A percentile compares a stretch with the other conserved stretches of the same genome.
Evolutionary conservation across 2,888 invertebrate species (phyloP).

Genomic region (Archips crataeganus): DNA sequence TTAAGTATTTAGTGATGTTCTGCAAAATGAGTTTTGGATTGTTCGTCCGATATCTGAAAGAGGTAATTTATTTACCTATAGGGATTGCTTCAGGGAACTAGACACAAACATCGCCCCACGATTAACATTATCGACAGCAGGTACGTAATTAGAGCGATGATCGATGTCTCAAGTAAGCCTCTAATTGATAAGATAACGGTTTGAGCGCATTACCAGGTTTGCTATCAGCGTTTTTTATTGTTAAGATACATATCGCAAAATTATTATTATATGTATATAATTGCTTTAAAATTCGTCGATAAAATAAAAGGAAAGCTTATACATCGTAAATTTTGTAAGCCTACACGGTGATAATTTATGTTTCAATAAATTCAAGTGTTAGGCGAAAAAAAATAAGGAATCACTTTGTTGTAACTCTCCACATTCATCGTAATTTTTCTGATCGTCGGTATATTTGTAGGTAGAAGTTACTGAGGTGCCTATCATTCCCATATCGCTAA

Average conservation of each 20-base stretch:
- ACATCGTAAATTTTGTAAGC: slow-evolving; percentile 2
- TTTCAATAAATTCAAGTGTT: no score
- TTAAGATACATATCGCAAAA: slow-evolving; percentile 41
- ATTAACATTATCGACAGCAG: slow-evolving; percentile 39
- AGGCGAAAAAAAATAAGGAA: no score
- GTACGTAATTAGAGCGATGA: slow-evolving; percentile 43
- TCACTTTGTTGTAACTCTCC: no score
- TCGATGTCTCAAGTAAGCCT: slow-evolving; percentile 43
- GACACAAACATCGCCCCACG: slow-evolving; percentile 10
- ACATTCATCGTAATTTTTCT: no score
- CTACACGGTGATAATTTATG: background rate
- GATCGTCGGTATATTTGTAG: no score
- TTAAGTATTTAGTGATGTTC: no score
- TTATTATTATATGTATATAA: slow-evolving; percentile 33
- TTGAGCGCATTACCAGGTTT: slow-evolving; percentile 39
- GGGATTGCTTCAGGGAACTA: background rate
- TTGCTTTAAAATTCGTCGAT: slow-evolving; percentile 13
- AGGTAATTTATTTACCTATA: background rate
- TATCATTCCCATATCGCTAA: no score
- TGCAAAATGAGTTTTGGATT: no score
- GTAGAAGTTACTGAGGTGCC: no score
- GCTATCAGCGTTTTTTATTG: slow-evolving; percentile 38
- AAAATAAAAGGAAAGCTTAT: slow-evolving; percentile 12
- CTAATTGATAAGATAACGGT: slow-evolving; percentile 40
- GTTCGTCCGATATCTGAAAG: no score